Evolutionary conservation across 2,797 vertebrate species (phyloP).

Genomic region (Tokudaia tokunoshimensis): DNA sequence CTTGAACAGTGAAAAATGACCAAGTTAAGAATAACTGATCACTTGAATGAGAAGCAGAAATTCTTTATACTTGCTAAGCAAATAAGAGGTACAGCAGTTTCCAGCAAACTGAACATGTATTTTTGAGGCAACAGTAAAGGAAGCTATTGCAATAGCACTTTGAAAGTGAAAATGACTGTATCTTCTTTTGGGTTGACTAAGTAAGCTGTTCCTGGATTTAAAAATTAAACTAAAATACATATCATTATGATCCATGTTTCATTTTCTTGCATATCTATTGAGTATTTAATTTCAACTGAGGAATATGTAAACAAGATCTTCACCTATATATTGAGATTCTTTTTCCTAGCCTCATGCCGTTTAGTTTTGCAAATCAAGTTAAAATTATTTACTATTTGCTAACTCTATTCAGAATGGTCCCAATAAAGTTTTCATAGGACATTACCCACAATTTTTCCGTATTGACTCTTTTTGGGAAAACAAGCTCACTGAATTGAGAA

Average conservation of each 20-base stretch:
- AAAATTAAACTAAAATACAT: not conserved
- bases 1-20: not conserved
- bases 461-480: not conserved
- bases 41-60: not conserved
- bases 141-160: not conserved
- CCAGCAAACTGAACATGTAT: not conserved
- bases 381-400: not conserved
- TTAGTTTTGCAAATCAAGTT: not conserved
- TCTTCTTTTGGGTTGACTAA: not conserved
- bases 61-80: not conserved
- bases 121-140: not conserved
- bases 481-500: not conserved
- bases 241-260: not conserved
- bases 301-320: not conserved
- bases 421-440: not conserved
- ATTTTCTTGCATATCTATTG: not conserved
- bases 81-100: not conserved
- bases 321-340: not conserved
- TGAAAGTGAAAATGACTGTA: not conserved
- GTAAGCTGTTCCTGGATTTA: not conserved
- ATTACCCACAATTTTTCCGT: not conserved
- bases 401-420: not conserved
- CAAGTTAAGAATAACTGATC: not conserved
- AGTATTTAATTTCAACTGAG: not conserved
- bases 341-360: not conserved